A percentile compares a stretch with the other conserved stretches of the same genome.
phyloP scores from a whole-genome alignment of 2,888 invertebrate species.

The Hypsopygia costalis region DNA sequence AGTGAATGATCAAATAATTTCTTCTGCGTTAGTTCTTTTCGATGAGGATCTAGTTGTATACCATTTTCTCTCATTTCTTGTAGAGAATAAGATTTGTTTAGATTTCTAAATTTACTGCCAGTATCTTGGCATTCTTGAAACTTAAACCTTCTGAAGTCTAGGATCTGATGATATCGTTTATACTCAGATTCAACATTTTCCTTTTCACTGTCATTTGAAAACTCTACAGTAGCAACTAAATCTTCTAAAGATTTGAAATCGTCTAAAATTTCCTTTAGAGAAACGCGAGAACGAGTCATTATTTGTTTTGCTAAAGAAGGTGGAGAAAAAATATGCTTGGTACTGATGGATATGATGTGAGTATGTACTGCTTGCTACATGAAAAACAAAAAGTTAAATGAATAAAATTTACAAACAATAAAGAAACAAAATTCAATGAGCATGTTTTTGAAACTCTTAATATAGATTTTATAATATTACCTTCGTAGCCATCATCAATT shows the following conservation, averaged over 20 bases:
- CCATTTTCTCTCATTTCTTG: slow-evolving; percentile 51
- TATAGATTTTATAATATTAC: too few relatives aligned
- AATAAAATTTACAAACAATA: too few relatives aligned
- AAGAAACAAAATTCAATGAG: neutral
- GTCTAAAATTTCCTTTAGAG: slow-evolving; percentile 46
- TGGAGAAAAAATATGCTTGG: slow-evolving; percentile 30
- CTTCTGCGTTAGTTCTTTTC: slow-evolving; percentile 26
- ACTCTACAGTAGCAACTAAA: slow-evolving; percentile 24
- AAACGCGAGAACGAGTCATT: slow-evolving; percentile 21
- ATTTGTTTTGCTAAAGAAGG: slow-evolving; percentile 27
- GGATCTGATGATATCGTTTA: slow-evolving; percentile 38
- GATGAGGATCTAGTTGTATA: slow-evolving; percentile 33
- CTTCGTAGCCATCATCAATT: slow-evolving; percentile 95
- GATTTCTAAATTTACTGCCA: slow-evolving; percentile 34
- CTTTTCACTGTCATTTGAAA: slow-evolving; percentile 14
- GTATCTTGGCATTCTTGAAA: slow-evolving; percentile 32
- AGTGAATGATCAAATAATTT: slow-evolving; percentile 36
- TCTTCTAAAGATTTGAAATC: slow-evolving; percentile 57
- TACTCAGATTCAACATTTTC: slow-evolving; percentile 17
- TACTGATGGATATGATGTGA: slow-evolving; percentile 45
- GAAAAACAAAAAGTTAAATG: slow-evolving; percentile 28
- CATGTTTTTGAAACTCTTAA: too few relatives aligned
- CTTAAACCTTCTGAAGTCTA: slow-evolving; percentile 56
- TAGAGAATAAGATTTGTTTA: slow-evolving; percentile 48
- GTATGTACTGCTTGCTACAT: slow-evolving; percentile 53